These are phyloP conservation scores for Ecliptopera silaceata DNA, from an alignment of 2,888 invertebrate species.

Conservation along the genomic window DNA sequence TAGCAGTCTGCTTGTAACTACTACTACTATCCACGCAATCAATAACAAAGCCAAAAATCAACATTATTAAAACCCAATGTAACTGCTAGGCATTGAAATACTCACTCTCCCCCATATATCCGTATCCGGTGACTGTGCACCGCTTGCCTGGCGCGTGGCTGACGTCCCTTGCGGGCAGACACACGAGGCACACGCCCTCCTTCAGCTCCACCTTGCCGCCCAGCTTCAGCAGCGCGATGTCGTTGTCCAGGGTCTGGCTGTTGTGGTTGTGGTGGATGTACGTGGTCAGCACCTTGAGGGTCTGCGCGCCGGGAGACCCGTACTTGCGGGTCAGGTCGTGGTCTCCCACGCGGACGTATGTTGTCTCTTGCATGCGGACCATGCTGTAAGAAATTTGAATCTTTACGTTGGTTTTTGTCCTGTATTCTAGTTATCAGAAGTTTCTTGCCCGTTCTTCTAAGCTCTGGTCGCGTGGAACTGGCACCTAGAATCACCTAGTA, in stretches of 20 bases:
- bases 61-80: too few relatives aligned
- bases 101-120: conserved; percentile 96
- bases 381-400: conserved; percentile 88
- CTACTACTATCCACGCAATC: too few relatives aligned
- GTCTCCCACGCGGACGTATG: conserved; percentile 96
- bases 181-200: conserved; percentile 92
- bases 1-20: too few relatives aligned
- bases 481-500: too few relatives aligned
- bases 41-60: too few relatives aligned
- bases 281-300: conserved; percentile 94
- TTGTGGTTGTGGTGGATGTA: conserved; percentile 98
- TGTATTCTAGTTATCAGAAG: too few relatives aligned
- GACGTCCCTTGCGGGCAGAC: conserved; percentile 94
- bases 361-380: conserved; percentile 96
- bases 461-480: too few relatives aligned
- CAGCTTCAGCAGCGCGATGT: conserved; percentile 94
- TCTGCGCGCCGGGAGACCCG: conserved; percentile 96
- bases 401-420: too few relatives aligned
- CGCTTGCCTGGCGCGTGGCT: conserved; percentile 94
- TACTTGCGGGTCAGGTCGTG: conserved; percentile 95
- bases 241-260: conserved; percentile 96
- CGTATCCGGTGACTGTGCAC: conserved; percentile 96
- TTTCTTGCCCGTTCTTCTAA: too few relatives aligned
- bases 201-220: conserved; percentile 94
- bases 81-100: too few relatives aligned